phyloP scores from a whole-genome alignment of 2,888 invertebrate genomes.

The Acleris holmiana region DNA sequence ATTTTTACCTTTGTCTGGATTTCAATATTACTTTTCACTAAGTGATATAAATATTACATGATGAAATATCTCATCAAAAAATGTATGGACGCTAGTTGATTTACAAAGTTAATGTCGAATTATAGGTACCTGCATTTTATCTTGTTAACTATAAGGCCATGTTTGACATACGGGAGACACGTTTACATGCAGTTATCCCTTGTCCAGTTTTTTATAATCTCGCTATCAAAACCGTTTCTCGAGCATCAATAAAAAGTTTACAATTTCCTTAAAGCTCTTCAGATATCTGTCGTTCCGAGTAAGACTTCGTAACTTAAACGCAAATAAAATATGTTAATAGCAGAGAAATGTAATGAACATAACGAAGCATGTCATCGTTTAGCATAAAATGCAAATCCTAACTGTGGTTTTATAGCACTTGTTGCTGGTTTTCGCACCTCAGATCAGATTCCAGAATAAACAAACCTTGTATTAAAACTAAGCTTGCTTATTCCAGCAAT shows the following conservation, averaged over 20 bases:
- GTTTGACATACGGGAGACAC: too few relatives aligned
- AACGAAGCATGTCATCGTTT: conserved; percentile 9
- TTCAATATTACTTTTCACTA: neutral
- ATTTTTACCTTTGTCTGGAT: conserved; percentile 6
- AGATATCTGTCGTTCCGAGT: neutral
- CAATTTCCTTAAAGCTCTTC: neutral
- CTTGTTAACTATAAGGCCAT: too few relatives aligned
- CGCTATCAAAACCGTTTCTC: neutral
- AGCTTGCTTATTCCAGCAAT: neutral
- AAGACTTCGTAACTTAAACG: neutral
- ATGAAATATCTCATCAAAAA: conserved; percentile 4
- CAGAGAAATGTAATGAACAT: conserved; percentile 4
- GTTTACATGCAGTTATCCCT: neutral
- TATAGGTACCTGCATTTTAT: too few relatives aligned
- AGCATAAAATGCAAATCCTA: conserved; percentile 10
- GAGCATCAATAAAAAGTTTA: neutral
- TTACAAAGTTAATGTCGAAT: too few relatives aligned
- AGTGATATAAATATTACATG: conserved; percentile 19
- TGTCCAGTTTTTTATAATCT: neutral
- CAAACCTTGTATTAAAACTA: neutral
- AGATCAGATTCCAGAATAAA: conserved; percentile 8
- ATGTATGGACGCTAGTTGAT: neutral
- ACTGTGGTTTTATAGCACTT: neutral
- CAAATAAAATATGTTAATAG: conserved; percentile 10
- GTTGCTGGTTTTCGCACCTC: neutral